Evolutionary conservation across 2,797 vertebrate genomes (phyloP).

Genomic region (Eulemur coronatus): DNA sequence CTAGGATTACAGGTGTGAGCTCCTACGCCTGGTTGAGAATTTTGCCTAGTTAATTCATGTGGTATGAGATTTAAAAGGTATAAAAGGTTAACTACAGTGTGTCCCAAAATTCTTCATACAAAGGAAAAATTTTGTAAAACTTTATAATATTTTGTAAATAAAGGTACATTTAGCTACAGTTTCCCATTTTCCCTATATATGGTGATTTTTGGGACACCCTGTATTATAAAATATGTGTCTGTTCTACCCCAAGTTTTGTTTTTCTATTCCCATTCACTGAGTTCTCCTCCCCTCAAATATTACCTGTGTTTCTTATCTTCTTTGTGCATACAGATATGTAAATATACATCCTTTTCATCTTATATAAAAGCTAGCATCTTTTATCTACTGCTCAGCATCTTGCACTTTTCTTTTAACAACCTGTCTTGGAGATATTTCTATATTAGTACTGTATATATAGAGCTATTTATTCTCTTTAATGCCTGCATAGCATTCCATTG

Average conservation of each 20-base stretch:
- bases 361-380: slow-evolving; percentile 5
- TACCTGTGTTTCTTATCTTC: background rate
- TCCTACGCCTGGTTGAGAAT: accelerated
- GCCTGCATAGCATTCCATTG: background rate
- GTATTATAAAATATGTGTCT: background rate
- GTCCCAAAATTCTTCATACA: no score
- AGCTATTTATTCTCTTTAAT: background rate
- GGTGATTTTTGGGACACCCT: no score
- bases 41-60: background rate
- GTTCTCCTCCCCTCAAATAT: background rate
- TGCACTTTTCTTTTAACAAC: background rate
- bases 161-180: no score
- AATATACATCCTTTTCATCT: background rate
- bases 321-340: background rate
- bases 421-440: background rate
- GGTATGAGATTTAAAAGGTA: background rate
- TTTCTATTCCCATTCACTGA: background rate
- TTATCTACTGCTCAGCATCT: background rate
- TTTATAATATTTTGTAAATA: no score
- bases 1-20: no score
- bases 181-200: no score
- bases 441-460: background rate
- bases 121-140: no score
- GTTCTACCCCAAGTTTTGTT: background rate
- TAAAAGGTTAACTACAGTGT: background rate